These are phyloP conservation scores for Caerostris extrusa DNA, from an alignment of 1,140 invertebrate species.

Conservation along the genomic window DNA sequence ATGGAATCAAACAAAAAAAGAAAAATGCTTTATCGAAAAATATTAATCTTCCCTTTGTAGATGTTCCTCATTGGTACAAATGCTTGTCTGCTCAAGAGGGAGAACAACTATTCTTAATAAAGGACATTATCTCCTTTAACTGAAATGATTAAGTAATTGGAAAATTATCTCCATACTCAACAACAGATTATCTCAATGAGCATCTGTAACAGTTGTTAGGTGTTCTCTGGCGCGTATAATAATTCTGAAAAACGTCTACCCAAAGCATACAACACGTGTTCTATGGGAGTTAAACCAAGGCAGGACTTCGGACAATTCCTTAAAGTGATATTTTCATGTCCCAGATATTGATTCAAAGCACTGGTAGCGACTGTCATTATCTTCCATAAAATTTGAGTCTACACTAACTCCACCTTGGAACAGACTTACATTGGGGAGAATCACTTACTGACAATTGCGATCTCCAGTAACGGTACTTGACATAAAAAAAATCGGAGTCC, in stretches of 20 bases:
- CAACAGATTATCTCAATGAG: not conserved
- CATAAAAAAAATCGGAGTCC: not conserved
- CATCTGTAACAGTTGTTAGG: not conserved
- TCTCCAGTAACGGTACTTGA: not conserved
- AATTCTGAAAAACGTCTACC: not conserved
- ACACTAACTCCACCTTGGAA: not conserved
- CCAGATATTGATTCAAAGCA: not conserved
- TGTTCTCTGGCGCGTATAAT: not conserved
- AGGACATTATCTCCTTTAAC: not conserved
- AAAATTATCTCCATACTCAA: not conserved
- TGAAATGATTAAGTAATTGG: not conserved
- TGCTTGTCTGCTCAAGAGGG: not conserved
- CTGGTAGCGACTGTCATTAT: not conserved
- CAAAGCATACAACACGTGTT: not conserved
- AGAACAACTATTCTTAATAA: not conserved
- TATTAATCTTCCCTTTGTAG: too few relatives aligned
- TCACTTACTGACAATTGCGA: not conserved
- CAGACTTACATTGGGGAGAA: not conserved
- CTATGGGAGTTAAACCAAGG: not conserved
- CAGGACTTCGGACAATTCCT: not conserved
- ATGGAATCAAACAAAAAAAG: not conserved
- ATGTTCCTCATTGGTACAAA: not conserved
- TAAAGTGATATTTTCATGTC: not conserved
- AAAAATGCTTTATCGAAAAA: not conserved
- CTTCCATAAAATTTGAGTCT: too few relatives aligned